Evolutionary conservation across 2,797 vertebrate genomes (phyloP).

Genomic region (Loriculus beryllinus): DNA sequence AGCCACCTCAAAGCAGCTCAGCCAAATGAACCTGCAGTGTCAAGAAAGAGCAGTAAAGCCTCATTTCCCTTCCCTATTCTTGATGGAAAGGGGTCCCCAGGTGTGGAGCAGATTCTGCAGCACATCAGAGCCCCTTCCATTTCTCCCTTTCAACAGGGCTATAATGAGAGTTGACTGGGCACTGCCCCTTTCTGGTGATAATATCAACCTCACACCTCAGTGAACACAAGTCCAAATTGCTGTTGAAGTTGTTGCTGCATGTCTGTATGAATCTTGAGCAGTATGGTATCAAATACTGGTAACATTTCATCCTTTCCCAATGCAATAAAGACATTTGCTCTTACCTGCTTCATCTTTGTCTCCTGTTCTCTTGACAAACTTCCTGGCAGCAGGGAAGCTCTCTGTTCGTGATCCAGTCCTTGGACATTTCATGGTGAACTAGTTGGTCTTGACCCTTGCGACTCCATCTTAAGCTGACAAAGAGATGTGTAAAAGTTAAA

Average conservation of each 20-base stretch:
- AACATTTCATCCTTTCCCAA: background rate
- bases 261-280: background rate
- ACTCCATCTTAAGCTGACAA: background rate
- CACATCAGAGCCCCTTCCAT: background rate
- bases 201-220: background rate
- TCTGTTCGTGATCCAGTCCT: background rate
- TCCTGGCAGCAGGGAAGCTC: background rate
- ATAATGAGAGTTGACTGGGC: accelerated
- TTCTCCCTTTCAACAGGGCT: background rate
- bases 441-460: background rate
- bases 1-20: background rate
- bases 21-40: background rate
- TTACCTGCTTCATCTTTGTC: background rate
- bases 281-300: accelerated
- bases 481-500: background rate
- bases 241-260: accelerated
- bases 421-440: background rate
- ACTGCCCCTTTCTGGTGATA: background rate
- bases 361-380: background rate
- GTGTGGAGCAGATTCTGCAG: background rate
- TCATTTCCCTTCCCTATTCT: background rate
- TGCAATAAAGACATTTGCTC: background rate
- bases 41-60: background rate
- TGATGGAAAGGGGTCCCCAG: background rate
- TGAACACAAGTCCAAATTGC: background rate